A percentile compares a stretch with the other conserved stretches of the same genome.
These are phyloP conservation scores for Monochamus alternatus DNA, from an alignment of 2,888 invertebrate genomes.

Conservation along the genomic window DNA sequence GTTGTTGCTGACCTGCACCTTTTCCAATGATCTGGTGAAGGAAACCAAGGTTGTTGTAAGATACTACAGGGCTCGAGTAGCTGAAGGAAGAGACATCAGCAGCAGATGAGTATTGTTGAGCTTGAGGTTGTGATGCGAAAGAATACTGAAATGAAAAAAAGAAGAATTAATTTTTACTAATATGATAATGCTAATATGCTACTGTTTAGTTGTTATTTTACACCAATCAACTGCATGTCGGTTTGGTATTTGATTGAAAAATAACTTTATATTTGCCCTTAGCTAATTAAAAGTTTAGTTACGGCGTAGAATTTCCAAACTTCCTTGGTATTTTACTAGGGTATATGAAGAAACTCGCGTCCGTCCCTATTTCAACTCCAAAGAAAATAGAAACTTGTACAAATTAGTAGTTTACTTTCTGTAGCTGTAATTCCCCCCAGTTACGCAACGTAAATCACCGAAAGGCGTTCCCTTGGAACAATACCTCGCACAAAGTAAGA, in stretches of 20 bases:
- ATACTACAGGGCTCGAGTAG: constrained; percentile 67
- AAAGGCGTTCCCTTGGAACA: constrained; percentile 11
- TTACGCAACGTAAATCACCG: constrained; percentile 10
- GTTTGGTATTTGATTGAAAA: too few species aligned
- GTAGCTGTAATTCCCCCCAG: neutral
- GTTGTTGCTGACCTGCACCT: constrained; percentile 46
- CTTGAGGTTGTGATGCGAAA: constrained; percentile 49
- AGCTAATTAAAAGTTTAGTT: neutral
- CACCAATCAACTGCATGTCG: too few species aligned
- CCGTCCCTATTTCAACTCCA: neutral
- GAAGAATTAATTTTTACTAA: neutral
- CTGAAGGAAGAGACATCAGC: constrained; percentile 68
- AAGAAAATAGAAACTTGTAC: neutral
- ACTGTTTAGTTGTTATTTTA: too few species aligned
- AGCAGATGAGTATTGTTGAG: constrained; percentile 65
- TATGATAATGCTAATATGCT: too few species aligned
- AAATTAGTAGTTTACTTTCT: constrained; percentile 16
- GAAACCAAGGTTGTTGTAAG: constrained; percentile 67
- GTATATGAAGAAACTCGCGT: neutral
- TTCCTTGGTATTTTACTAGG: neutral
- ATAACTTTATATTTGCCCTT: neutral
- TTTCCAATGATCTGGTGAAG: constrained; percentile 64
- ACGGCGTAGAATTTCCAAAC: neutral
- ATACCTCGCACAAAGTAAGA: constrained; percentile 8
- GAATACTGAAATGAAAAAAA: constrained; percentile 48